Evolutionary conservation across 2,888 invertebrate genomes (phyloP), one percentile per base, ranked within the genome.

Genomic region (Trissonchulus sp.): DNA sequence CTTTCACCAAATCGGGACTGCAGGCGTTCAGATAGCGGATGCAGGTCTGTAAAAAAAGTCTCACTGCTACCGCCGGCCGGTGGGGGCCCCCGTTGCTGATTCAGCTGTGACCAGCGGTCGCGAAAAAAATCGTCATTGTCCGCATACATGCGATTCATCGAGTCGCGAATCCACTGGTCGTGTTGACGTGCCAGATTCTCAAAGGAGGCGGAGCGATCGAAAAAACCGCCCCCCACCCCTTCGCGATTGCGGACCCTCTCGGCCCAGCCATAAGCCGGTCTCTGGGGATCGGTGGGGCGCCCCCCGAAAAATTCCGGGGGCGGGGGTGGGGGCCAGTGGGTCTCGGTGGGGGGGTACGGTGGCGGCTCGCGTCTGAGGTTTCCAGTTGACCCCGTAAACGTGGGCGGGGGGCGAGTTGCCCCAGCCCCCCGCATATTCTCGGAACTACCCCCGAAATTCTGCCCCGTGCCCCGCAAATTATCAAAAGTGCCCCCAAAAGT

Each of bases 21-120:
- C 86, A 86, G 28, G 86, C 84, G 79, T 86, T 86, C 36, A 86
- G 78, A 77, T 83, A 86, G 8, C 83, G 79, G 72, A 80, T 75
- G 73, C 81, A 80, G n/a, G 79, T 79, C 77, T 82, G 76, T 36
- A 79, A 77, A 72, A 23, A 69, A 3, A 69, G 18, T 60, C 18
- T 18, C 18, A 60, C 18, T 60, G n/a, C 60, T 60, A 60, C 18
- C n/a, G n/a, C 60, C 8, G 48, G 48, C 8, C 8, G 48, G 48
- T 48, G 48, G 48, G 48, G 48, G 48, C 23, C 23, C 8, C 8
- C 23, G 48, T 15, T 48, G 48, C 8, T 48, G 48, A 23, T 48
- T 23, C 48, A 48, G 23, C 8, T 48, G 8, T 23, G 48, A 48
- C 48, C 48, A 48, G 8, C 48, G 48, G 48, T 48, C 48, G 8